These are phyloP conservation scores for Tipula helvola DNA, from an alignment of 2,888 invertebrate genomes.

Conservation along the genomic window DNA sequence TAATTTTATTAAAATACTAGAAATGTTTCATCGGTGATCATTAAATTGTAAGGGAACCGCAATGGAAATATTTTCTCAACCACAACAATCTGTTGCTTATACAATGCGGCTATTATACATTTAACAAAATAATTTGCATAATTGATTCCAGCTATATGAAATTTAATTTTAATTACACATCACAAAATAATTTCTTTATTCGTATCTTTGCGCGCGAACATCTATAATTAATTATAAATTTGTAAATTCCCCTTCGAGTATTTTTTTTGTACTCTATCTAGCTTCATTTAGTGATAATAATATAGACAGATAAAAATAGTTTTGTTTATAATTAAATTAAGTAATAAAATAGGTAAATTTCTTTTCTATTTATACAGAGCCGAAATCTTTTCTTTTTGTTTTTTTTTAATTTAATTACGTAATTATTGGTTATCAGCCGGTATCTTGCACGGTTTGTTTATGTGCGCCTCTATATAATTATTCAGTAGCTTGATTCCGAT, in stretches of 20 bases:
- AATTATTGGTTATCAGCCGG: neutral
- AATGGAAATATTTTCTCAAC: neutral
- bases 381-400: neutral
- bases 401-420: neutral
- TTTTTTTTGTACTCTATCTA: neutral
- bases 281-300: neutral
- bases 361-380: neutral
- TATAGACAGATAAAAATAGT: neutral
- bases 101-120: neutral
- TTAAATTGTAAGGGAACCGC: no score
- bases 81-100: neutral
- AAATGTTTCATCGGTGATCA: no score
- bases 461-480: neutral
- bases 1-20: no score
- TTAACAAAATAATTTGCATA: neutral
- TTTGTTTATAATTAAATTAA: neutral
- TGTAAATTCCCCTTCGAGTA: neutral
- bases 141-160: neutral
- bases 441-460: neutral
- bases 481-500: neutral
- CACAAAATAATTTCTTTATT: neutral
- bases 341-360: neutral
- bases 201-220: neutral
- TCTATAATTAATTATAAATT: neutral
- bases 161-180: neutral